Percentiles rank a stretch among this genome's conserved stretches.
Conservation (phyloP, 2,888 invertebrate genomes). For the Lapara coniferarum region DNA sequence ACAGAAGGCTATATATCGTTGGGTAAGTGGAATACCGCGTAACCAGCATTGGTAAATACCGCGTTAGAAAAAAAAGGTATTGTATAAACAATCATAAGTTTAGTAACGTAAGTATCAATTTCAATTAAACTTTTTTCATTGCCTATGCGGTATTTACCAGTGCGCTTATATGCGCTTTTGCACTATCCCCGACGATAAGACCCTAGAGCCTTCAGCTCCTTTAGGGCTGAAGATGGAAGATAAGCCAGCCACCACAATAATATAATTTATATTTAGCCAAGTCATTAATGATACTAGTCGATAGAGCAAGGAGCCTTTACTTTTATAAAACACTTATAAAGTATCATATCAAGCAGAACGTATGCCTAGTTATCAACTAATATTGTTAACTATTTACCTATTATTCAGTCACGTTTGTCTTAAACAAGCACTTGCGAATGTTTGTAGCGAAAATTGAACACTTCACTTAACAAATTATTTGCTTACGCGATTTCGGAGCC, state of each 20-base stretch:
- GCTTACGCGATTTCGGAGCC: constrained; percentile 39
- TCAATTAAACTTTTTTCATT: too few species aligned
- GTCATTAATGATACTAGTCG: background rate
- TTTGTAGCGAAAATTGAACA: constrained; percentile 37
- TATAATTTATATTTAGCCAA: background rate
- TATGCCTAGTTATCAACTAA: constrained; percentile 40
- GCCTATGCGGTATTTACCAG: too few species aligned
- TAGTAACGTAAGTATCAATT: too few species aligned
- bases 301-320: background rate
- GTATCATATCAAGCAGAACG: constrained; percentile 42
- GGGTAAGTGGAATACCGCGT: too few species aligned
- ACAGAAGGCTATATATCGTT: too few species aligned
- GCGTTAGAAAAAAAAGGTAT: too few species aligned
- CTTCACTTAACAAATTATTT: constrained; percentile 49
- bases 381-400: constrained; percentile 46
- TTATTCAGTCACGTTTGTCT: constrained; percentile 79
- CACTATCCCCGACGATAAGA: background rate
- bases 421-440: constrained; percentile 70
- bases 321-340: constrained; percentile 35
- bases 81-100: too few species aligned
- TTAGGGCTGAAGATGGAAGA: background rate
- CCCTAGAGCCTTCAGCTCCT: background rate
- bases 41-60: too few species aligned
- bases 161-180: too few species aligned
- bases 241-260: background rate